Conservation (phyloP, 2,113 vertebrate genomes). For the Noturus placidus region DNA sequence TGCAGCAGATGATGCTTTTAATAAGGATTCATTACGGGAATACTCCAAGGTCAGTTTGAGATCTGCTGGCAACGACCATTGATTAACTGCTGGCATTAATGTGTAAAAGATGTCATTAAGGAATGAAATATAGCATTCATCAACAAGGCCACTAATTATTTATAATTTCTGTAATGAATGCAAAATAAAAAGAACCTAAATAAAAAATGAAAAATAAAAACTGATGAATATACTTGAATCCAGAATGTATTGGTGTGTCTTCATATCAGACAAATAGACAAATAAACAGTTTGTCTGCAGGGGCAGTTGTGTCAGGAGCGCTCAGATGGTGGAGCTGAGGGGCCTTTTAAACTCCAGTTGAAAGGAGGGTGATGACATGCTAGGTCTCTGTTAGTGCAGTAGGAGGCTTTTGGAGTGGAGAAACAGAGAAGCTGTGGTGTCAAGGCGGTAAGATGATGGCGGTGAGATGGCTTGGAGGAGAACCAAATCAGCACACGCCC, state of each 20-base stretch:
- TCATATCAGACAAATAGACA: slow-evolving; percentile 26
- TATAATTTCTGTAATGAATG: slow-evolving; percentile 4
- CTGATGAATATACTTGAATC: neutral
- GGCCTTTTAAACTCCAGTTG: slow-evolving; percentile 23
- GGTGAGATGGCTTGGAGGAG: slow-evolving; percentile 26
- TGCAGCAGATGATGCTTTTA: slow-evolving; percentile 84
- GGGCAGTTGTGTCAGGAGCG: neutral
- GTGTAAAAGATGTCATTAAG: slow-evolving; percentile 87
- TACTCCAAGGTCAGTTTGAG: slow-evolving; percentile 86
- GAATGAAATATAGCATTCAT: slow-evolving; percentile 74
- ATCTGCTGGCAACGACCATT: slow-evolving; percentile 84
- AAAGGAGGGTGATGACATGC: slow-evolving; percentile 17
- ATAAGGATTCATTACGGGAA: slow-evolving; percentile 90
- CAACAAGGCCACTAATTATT: slow-evolving; percentile 70
- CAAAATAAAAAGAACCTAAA: neutral
- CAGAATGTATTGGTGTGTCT: neutral
- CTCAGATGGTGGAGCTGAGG: slow-evolving; percentile 13
- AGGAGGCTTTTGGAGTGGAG: slow-evolving; percentile 15
- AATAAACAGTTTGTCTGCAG: slow-evolving; percentile 7
- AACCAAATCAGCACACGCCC: slow-evolving; percentile 44
- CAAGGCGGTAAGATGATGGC: slow-evolving; percentile 34
- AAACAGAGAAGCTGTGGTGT: slow-evolving; percentile 14
- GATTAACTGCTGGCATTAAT: slow-evolving; percentile 93
- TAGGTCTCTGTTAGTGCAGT: neutral
- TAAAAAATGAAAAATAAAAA: neutral